Evolutionary conservation across 2,797 vertebrate species (phyloP).

Genomic region (Chaetodon trifasciatus): DNA sequence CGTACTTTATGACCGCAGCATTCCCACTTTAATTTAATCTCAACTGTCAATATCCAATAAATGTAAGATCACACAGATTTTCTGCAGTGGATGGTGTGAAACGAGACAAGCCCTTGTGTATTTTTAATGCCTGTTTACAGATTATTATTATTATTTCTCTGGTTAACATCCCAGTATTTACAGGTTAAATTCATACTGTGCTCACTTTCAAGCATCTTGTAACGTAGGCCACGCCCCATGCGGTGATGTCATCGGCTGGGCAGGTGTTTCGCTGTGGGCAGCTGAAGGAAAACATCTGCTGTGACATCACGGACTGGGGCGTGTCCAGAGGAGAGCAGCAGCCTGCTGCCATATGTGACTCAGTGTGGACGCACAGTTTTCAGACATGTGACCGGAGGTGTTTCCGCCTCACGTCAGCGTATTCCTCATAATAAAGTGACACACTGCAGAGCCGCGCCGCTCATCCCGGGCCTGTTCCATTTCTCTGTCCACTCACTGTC

Average conservation of each 20-base stretch:
- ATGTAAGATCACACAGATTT: background rate
- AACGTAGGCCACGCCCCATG: conserved; percentile 11
- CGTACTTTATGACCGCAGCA: background rate
- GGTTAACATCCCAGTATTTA: background rate
- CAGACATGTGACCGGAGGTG: conserved; percentile 2
- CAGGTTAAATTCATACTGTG: background rate
- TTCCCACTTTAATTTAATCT: background rate
- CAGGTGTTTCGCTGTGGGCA: conserved; percentile 58
- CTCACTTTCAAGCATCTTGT: background rate
- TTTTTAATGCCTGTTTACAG: no score
- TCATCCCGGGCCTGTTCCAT: conserved; percentile 50
- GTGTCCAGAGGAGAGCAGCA: conserved; percentile 24
- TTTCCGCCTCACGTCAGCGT: conserved; percentile 30
- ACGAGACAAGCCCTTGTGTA: background rate
- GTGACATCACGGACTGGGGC: conserved; percentile 58
- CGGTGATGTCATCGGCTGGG: conserved; percentile 49
- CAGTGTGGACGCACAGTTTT: conserved; percentile 16
- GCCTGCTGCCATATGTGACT: conserved; percentile 20
- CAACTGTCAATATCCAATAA: background rate
- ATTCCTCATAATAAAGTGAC: conserved; percentile 36
- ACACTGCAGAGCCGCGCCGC: conserved; percentile 30
- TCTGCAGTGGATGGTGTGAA: background rate
- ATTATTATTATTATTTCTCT: background rate
- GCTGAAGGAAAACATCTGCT: conserved; percentile 57
- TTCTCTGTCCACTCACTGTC: conserved; percentile 53